Percentiles rank a stretch among this genome's conserved stretches.
Evolutionary conservation across 1,140 invertebrate genomes (phyloP).

Genomic region (Cotesia typhae): DNA sequence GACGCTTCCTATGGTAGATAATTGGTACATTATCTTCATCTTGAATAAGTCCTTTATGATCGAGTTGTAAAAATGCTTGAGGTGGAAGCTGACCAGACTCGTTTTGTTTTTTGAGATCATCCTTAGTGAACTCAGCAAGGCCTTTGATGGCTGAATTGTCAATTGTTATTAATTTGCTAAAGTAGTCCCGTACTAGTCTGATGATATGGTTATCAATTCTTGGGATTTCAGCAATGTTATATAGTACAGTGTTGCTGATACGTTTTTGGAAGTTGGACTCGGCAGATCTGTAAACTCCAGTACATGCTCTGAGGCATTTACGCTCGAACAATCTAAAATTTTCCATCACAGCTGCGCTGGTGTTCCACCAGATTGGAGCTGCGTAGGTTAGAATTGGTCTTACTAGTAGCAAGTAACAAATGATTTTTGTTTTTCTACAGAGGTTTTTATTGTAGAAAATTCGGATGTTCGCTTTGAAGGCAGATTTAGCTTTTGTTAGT

Average conservation of each 20-base stretch:
- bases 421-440: slow-evolving; percentile 29
- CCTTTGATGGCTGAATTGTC: too few species aligned
- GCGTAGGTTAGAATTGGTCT: slow-evolving; percentile 39
- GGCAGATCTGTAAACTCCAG: slow-evolving; percentile 7
- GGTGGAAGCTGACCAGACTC: too few species aligned
- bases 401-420: slow-evolving; percentile 38
- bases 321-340: slow-evolving; percentile 27
- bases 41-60: slow-evolving; percentile 8
- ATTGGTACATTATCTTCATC: background rate
- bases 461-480: background rate
- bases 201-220: slow-evolving; percentile 6
- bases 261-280: background rate
- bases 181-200: background rate
- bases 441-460: slow-evolving; percentile 38
- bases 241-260: background rate
- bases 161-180: too few species aligned
- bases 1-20: background rate
- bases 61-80: background rate
- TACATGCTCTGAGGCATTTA: slow-evolving; percentile 7
- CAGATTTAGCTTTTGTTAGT: slow-evolving; percentile 12
- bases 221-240: slow-evolving; percentile 9
- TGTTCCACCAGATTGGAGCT: slow-evolving; percentile 32
- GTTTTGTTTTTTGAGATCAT: too few species aligned
- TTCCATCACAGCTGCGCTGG: background rate
- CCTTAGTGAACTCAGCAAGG: too few species aligned